phyloP scores from a whole-genome alignment of 2,113 vertebrate genomes.

The Phrynocephalus versicolor region DNA sequence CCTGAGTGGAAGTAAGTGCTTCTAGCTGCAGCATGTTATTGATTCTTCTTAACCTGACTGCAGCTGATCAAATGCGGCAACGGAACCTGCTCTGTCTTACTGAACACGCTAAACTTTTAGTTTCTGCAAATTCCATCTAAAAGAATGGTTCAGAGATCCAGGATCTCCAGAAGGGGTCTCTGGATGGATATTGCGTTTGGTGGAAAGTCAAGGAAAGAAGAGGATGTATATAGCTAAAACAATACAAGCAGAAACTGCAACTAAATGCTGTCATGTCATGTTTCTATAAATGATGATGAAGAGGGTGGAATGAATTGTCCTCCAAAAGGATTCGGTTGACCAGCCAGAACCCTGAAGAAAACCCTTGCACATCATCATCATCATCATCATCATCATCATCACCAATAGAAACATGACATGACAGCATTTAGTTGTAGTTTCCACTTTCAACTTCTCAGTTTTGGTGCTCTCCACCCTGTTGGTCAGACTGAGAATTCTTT shows the following conservation, averaged over 20 bases:
- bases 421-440: background rate
- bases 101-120: conserved; percentile 28
- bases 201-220: conserved; percentile 7
- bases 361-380: no score
- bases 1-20: conserved; percentile 33
- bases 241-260: background rate
- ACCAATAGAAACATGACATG: background rate
- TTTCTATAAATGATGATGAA: no score
- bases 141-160: conserved; percentile 19
- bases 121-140: conserved; percentile 23
- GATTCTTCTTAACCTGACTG: background rate
- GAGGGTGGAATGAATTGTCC: no score
- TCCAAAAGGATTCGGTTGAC: no score
- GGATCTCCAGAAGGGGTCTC: no score
- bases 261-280: background rate
- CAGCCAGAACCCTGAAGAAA: no score
- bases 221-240: conserved; percentile 20
- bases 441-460: background rate
- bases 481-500: no score
- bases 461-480: no score
- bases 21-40: conserved; percentile 9
- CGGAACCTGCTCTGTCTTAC: conserved; percentile 26
- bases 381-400: no score
- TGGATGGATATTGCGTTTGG: background rate
- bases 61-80: conserved; percentile 13